phyloP scores from a whole-genome alignment of 2,797 vertebrate species.

The Helostoma temminkii region DNA sequence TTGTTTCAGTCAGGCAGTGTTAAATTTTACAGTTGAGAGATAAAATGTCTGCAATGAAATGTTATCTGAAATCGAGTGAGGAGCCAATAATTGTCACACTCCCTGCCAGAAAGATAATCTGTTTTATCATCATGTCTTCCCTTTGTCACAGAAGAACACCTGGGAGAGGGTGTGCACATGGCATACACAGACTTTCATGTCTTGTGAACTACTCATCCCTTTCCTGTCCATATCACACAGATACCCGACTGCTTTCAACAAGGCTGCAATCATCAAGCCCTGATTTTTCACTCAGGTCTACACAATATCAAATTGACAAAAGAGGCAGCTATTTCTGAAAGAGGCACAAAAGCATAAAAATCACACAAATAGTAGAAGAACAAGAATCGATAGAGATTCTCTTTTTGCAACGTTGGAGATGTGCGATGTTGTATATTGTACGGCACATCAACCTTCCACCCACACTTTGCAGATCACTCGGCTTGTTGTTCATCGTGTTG shows the following conservation, averaged over 20 bases:
- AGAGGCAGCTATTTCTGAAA: conserved; percentile 62
- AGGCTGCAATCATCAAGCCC: conserved; percentile 51
- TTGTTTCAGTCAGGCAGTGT: conserved; percentile 15
- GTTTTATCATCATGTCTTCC: conserved; percentile 45
- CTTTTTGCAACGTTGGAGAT: conserved; percentile 58
- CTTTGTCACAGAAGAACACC: conserved; percentile 60
- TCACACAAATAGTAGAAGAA: conserved; percentile 48
- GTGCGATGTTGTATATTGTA: conserved; percentile 59
- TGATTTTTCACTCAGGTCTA: conserved; percentile 62
- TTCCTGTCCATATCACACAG: conserved; percentile 60
- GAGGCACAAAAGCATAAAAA: conserved; percentile 62
- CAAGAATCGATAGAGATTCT: conserved; percentile 67
- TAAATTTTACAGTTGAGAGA: conserved; percentile 20
- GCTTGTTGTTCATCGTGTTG: conserved; percentile 80
- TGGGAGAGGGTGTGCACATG: conserved; percentile 27
- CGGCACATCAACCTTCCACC: conserved; percentile 70
- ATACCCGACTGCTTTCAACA: conserved; percentile 46
- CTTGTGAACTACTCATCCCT: conserved; percentile 59
- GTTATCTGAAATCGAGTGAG: conserved; percentile 31
- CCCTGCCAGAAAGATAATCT: conserved; percentile 28
- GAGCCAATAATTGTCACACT: conserved; percentile 41
- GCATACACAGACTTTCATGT: conserved; percentile 57
- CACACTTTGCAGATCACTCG: conserved; percentile 74
- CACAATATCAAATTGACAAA: conserved; percentile 64
- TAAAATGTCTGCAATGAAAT: conserved; percentile 28